phyloP scores from a whole-genome alignment of 2,888 invertebrate species.

The Hedychridium roseum region DNA sequence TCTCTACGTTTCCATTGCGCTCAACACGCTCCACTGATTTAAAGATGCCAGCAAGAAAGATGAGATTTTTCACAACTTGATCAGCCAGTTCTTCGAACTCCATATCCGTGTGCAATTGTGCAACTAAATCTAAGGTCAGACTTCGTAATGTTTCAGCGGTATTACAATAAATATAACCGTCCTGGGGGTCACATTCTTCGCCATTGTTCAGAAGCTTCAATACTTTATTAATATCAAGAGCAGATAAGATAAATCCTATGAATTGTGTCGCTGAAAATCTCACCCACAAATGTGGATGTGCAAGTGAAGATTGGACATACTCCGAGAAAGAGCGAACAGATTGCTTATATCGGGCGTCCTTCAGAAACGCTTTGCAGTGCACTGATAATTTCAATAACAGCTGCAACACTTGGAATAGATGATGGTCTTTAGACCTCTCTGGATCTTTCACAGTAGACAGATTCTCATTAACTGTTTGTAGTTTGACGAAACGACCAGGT shows the following conservation, averaged over 20 bases:
- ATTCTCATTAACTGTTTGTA: conserved; percentile 23
- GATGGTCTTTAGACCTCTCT: conserved; percentile 75
- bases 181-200: conserved; percentile 59
- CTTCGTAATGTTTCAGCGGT: conserved; percentile 72
- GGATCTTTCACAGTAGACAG: conserved; percentile 69
- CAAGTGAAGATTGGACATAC: conserved; percentile 76
- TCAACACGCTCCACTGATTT: conserved; percentile 64
- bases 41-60: conserved; percentile 76
- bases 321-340: conserved; percentile 67
- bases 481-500: conserved; percentile 54
- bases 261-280: conserved; percentile 80
- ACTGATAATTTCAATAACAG: conserved; percentile 74
- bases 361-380: conserved; percentile 70
- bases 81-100: conserved; percentile 79
- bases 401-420: conserved; percentile 78
- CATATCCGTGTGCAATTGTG: conserved; percentile 74
- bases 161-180: conserved; percentile 71
- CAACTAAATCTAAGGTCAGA: conserved; percentile 77
- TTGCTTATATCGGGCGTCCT: conserved; percentile 65
- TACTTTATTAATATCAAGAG: conserved; percentile 69
- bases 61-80: conserved; percentile 76
- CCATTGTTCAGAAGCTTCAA: conserved; percentile 65
- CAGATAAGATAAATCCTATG: conserved; percentile 75
- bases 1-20: conserved; percentile 14
- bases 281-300: conserved; percentile 89